Evolutionary conservation across 1,140 invertebrate genomes (phyloP).

Genomic region (Trichomalopsis sarcophagae): DNA sequence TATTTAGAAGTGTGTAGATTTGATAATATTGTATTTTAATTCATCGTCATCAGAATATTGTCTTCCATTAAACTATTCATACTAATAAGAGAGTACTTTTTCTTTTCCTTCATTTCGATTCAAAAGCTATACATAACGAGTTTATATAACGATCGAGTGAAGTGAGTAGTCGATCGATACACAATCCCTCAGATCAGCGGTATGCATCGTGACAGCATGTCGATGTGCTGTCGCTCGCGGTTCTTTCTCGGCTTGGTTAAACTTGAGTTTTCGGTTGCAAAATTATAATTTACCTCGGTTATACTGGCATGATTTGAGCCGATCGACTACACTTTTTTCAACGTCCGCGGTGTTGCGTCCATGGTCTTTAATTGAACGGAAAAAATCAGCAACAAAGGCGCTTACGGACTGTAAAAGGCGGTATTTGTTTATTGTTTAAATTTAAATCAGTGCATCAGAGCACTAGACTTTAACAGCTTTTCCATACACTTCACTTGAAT

Average conservation of each 20-base stretch:
- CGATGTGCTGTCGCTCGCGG: conserved; percentile 14
- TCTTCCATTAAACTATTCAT: background rate
- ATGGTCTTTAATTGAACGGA: conserved; percentile 64
- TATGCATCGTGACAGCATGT: background rate
- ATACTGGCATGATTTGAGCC: background rate
- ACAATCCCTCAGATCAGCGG: background rate
- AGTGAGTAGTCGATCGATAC: conserved; percentile 35
- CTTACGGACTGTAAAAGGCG: background rate
- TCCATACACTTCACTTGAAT: background rate
- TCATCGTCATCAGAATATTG: background rate
- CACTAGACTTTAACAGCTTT: background rate
- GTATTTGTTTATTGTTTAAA: background rate
- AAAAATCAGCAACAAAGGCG: background rate
- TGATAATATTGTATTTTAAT: background rate
- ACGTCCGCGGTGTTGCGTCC: conserved; percentile 54
- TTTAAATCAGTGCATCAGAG: background rate
- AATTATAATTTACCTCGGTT: conserved; percentile 13
- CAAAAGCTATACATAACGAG: background rate
- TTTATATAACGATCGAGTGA: conserved; percentile 2
- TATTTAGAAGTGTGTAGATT: background rate
- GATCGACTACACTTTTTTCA: conserved; percentile 31
- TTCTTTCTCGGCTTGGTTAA: background rate
- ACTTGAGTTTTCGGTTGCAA: background rate
- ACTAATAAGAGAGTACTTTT: background rate
- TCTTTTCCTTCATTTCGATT: background rate